A percentile compares a stretch with the other conserved stretches of the same genome.
Conservation (phyloP, 2,888 invertebrate genomes). For the Cacoxenus indagator region DNA sequence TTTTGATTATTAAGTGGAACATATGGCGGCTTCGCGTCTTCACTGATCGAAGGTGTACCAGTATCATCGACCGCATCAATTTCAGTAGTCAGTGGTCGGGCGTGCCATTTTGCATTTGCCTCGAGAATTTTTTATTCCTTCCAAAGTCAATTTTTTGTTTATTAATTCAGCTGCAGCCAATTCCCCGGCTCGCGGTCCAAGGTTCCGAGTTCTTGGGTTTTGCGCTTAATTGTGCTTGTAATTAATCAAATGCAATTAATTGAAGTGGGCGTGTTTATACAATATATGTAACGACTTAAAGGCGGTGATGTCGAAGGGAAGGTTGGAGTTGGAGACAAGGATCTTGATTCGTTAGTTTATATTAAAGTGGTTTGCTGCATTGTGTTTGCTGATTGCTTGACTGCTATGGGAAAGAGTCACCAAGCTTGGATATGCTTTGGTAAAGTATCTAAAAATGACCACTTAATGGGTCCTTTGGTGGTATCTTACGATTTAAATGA, state of each 20-base stretch:
- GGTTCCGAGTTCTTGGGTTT: not conserved
- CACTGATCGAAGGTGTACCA: not conserved
- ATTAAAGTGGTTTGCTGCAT: not conserved
- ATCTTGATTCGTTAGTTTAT: not conserved
- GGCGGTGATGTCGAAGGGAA: not conserved
- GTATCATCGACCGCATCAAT: not conserved
- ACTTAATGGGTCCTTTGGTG: too few relatives aligned
- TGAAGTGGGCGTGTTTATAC: conserved; percentile 41
- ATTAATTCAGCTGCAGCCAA: conserved; percentile 7
- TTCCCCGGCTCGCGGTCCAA: too few relatives aligned
- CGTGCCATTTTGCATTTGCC: not conserved
- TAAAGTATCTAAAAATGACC: too few relatives aligned
- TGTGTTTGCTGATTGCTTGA: not conserved
- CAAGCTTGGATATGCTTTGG: too few relatives aligned
- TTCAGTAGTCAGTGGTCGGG: not conserved
- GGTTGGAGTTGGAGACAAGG: not conserved
- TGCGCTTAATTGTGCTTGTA: conserved; percentile 46
- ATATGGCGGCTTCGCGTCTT: not conserved
- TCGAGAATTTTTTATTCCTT: too few relatives aligned
- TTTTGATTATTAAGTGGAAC: conserved; percentile 57
- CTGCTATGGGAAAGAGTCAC: too few relatives aligned
- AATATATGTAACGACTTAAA: too few relatives aligned
- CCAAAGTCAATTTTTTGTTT: too few relatives aligned
- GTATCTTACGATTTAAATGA: too few relatives aligned
- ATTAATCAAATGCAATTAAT: conserved; percentile 59